Percentiles rank a stretch among this genome's conserved stretches.
Conservation (phyloP, 2,113 vertebrate genomes). For the Drymodes brunneopygia region DNA sequence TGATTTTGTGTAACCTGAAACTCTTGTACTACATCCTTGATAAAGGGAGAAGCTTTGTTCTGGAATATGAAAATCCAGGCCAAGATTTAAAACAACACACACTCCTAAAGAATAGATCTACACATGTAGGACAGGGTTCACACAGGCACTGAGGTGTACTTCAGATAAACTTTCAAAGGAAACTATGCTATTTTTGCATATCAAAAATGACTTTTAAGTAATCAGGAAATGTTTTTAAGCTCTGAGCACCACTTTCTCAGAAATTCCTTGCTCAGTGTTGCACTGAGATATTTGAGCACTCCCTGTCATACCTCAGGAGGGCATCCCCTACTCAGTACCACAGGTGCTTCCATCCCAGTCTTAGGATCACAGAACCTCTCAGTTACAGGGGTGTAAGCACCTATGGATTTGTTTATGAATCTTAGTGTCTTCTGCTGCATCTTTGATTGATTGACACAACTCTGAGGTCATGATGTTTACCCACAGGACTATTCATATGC, state of each 20-base stretch:
- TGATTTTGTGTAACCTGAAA: background rate
- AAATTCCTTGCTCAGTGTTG: background rate
- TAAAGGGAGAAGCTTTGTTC: background rate
- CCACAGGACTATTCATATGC: too few relatives aligned
- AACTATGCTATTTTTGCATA: background rate
- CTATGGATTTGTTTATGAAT: background rate
- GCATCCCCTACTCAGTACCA: accelerated
- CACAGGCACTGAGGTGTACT: background rate
- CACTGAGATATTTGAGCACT: background rate
- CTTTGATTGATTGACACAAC: background rate
- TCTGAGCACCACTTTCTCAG: background rate
- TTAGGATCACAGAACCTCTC: background rate
- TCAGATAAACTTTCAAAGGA: background rate
- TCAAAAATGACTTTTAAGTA: background rate
- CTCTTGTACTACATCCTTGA: background rate
- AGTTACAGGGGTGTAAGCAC: background rate
- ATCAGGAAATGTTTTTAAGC: background rate
- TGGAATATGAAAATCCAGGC: background rate
- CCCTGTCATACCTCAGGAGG: background rate
- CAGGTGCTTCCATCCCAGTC: background rate
- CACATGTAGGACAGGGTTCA: background rate
- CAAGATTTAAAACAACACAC: background rate
- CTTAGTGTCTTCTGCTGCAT: background rate
- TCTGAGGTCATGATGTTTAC: background rate
- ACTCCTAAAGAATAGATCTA: background rate